A percentile compares a stretch with the other conserved stretches of the same genome.
Conservation (phyloP, 1,140 invertebrate genomes). For the Drosophila pruinosa region DNA sequence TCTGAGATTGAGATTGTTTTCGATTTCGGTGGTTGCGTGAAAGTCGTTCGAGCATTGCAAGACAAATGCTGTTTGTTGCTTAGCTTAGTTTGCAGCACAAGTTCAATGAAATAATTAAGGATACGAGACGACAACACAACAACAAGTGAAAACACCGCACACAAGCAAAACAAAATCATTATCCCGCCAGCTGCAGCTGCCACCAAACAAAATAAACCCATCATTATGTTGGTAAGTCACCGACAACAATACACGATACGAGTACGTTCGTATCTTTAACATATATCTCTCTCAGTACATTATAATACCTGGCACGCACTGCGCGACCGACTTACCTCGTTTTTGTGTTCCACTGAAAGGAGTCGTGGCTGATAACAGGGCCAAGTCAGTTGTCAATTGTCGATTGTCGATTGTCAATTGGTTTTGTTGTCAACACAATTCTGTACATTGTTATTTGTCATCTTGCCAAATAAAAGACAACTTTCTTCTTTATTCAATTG, state of each 20-base stretch:
- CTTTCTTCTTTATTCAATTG: constrained; percentile 64
- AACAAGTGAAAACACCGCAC: constrained; percentile 24
- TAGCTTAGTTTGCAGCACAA: constrained; percentile 22
- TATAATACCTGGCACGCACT: constrained; percentile 29
- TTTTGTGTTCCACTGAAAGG: constrained; percentile 12
- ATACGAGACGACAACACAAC: constrained; percentile 33
- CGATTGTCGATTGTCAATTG: not conserved
- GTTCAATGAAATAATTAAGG: constrained; percentile 65
- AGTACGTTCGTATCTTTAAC: not conserved
- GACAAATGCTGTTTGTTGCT: not conserved
- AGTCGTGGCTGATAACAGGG: constrained; percentile 15
- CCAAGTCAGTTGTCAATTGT: constrained; percentile 10
- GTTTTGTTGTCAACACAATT: constrained; percentile 25
- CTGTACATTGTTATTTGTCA: constrained; percentile 33
- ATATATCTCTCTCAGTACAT: not conserved
- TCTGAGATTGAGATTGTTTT: constrained; percentile 7
- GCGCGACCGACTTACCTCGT: constrained; percentile 28
- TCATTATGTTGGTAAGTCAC: constrained; percentile 41
- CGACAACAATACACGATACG: not conserved
- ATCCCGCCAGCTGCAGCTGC: constrained; percentile 10
- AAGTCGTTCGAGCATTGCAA: constrained; percentile 55
- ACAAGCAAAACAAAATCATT: constrained; percentile 3
- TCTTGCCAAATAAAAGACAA: constrained; percentile 37
- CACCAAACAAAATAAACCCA: not conserved
- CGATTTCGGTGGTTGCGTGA: constrained; percentile 49